Conservation (phyloP, 2,888 invertebrate genomes). For the Scrobipalpa costella region DNA sequence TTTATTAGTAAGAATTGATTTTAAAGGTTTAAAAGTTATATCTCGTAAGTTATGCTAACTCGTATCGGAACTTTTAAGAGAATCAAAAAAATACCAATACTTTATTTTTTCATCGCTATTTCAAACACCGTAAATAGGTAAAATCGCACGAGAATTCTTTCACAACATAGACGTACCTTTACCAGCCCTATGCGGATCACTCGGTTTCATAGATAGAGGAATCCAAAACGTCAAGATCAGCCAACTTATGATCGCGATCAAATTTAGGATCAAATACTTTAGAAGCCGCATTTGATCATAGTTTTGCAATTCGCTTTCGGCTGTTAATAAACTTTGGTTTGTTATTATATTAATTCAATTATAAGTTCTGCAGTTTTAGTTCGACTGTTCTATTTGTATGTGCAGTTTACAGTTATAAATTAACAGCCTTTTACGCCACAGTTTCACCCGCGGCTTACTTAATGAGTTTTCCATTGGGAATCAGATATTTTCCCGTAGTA, state of each 20-base stretch:
- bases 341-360: not conserved
- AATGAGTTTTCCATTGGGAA: too few species aligned
- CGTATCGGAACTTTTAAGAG: not conserved
- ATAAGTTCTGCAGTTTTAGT: not conserved
- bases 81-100: too few species aligned
- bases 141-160: not conserved
- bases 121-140: not conserved
- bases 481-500: too few species aligned
- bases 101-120: too few species aligned
- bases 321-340: conserved; percentile 1
- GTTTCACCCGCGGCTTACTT: too few species aligned
- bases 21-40: too few species aligned
- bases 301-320: conserved; percentile 1
- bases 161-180: not conserved
- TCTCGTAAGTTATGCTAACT: not conserved
- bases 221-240: conserved; percentile 23
- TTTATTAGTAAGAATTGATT: too few species aligned
- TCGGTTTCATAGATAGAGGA: conserved; percentile 14
- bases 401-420: too few species aligned
- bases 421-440: too few species aligned
- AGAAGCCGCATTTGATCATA: conserved; percentile 15
- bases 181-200: conserved; percentile 12
- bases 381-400: too few species aligned
- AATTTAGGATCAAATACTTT: conserved; percentile 14
- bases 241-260: conserved; percentile 20